Base-by-base conservation (phyloP, 1,140 invertebrate species). In the Leptoteleia sp. region DNA sequence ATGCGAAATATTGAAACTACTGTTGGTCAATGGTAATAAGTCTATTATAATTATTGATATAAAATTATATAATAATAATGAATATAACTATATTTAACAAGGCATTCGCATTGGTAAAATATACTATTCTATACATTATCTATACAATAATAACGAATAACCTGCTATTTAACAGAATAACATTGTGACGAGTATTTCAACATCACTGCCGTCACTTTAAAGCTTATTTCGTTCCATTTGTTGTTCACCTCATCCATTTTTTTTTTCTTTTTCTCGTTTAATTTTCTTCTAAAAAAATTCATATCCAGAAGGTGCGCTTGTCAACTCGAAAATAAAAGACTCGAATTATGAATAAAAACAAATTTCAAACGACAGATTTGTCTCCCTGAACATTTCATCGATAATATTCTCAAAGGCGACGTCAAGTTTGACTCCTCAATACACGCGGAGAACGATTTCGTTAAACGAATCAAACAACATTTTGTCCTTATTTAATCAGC, bases 101-200 rank as follows among this genome's bases (percentile, higher is more conserved):
- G 59, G 33, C 43, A 70, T 57, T 76, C 78, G 78, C 59, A 48
- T 45, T 47, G 47, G 57, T 61, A 47, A 72, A 79, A 76, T 78
- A 72, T 78, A 81, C 78, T 82, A 65, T 73, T 76, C 79, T 83
- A 82, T 82, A 82, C 82, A 83, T 61, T 75, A 72, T 81, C 71
- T 83, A 83, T 82, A 83, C 78, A 82, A 78, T 70, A 79, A 77
- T 79, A 82, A 82, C 75, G 77, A 72, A 76, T 78, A 76, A 81
- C 77, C 76, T 80, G 71, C 59, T 70, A 65, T 70, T 55, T 71
- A 78, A 78, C 81, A 82, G 57, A 76, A 81, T 81, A 81, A 83
- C 79, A 82, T 72, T 72, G 76, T 70, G 75, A 81, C 79, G 59
- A 73, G 52, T 70, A 68, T 72, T 81, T 57, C 47, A 79, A 81